These are phyloP conservation scores for Fundulus diaphanus DNA, from an alignment of 2,797 vertebrate genomes.

Conservation along the genomic window DNA sequence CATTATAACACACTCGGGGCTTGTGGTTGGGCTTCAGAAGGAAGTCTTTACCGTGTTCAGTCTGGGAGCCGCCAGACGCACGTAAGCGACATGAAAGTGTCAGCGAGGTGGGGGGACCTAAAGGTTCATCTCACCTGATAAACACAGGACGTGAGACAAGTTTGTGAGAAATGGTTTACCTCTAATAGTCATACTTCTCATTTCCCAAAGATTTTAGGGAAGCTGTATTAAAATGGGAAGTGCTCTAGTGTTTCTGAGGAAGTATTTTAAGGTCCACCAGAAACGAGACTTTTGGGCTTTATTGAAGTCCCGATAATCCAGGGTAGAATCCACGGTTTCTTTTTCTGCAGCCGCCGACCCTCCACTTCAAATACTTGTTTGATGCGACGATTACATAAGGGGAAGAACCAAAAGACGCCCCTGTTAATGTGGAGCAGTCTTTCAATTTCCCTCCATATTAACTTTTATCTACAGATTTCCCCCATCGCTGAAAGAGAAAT, in stretches of 20 bases:
- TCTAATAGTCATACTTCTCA: constrained; percentile 62
- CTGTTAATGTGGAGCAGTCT: constrained; percentile 28
- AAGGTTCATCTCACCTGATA: constrained; percentile 26
- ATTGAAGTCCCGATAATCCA: background rate
- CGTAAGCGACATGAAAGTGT: constrained; percentile 51
- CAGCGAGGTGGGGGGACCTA: background rate
- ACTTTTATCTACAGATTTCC: constrained; percentile 21
- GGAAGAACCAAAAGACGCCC: constrained; percentile 24
- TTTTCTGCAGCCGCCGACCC: constrained; percentile 4
- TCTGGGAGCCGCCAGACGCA: background rate
- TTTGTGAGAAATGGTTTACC: constrained; percentile 48
- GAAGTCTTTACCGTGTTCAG: constrained; percentile 25
- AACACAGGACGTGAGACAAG: constrained; percentile 8
- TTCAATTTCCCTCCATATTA: constrained; percentile 61
- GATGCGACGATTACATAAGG: constrained; percentile 17
- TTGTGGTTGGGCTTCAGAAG: constrained; percentile 12
- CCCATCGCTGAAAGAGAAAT: constrained; percentile 40
- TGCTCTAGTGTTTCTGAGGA: constrained; percentile 64
- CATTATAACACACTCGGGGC: constrained; percentile 3
- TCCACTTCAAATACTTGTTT: constrained; percentile 32
- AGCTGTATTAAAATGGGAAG: constrained; percentile 69
- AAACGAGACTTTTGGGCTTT: constrained; percentile 36
- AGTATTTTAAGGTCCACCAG: constrained; percentile 54
- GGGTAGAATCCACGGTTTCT: no score
- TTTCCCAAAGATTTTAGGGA: constrained; percentile 62